phyloP scores from a whole-genome alignment of 2,797 vertebrate genomes.

The Geotrypetes seraphini region DNA sequence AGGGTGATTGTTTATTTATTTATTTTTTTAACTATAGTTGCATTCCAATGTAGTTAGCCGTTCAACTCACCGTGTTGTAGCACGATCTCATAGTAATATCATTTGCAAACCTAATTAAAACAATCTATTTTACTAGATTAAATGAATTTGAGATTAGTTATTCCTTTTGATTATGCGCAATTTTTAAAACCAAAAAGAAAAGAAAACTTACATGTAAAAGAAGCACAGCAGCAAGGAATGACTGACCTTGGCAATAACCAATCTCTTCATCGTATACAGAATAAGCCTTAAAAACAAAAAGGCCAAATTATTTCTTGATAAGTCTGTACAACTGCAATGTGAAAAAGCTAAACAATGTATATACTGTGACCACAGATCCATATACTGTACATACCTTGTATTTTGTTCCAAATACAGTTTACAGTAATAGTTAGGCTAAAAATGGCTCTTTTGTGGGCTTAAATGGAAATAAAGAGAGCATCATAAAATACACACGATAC shows the following conservation, averaged over 20 bases:
- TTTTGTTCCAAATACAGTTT: too few species aligned
- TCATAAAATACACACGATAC: too few species aligned
- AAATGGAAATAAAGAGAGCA: too few species aligned
- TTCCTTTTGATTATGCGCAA: background rate
- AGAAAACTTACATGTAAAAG: slow-evolving; percentile 82
- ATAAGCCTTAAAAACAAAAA: slow-evolving; percentile 69
- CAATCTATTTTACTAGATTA: background rate
- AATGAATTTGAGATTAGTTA: background rate
- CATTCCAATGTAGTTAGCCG: too few species aligned
- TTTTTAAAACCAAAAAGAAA: background rate
- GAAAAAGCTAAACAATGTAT: background rate
- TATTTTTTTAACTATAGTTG: too few species aligned
- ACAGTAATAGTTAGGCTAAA: too few species aligned
- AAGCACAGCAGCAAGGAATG: slow-evolving; percentile 92
- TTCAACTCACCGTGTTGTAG: too few species aligned
- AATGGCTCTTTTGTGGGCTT: too few species aligned
- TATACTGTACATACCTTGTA: background rate
- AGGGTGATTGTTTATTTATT: too few species aligned
- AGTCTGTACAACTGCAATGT: rapidly evolving
- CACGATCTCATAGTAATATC: too few species aligned
- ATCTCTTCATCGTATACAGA: slow-evolving; percentile 98
- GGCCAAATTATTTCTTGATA: rapidly evolving
- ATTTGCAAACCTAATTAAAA: rapidly evolving
- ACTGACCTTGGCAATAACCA: slow-evolving; percentile 96
- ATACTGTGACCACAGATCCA: background rate